Percentiles rank a stretch among this genome's conserved stretches.
Conservation (phyloP, 2,113 vertebrate species). For the Coturnix japonica region DNA sequence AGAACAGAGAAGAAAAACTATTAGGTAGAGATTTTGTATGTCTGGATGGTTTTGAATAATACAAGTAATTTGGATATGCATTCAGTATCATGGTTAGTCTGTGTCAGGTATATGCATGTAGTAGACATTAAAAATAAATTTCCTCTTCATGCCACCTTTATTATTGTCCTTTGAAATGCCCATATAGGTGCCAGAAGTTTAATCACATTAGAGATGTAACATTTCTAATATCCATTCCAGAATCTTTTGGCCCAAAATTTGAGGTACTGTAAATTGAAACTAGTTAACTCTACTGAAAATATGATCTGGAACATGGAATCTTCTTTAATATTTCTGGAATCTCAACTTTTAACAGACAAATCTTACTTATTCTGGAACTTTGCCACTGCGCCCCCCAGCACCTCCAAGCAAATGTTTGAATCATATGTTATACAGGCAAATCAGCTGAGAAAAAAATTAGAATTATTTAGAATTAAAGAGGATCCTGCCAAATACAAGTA, state of each 20-base stretch:
- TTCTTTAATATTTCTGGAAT: background rate
- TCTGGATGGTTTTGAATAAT: background rate
- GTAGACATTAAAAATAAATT: background rate
- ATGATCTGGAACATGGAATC: background rate
- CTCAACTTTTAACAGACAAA: background rate
- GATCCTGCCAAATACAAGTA: background rate
- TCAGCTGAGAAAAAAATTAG: background rate
- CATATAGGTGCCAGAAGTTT: background rate
- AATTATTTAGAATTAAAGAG: background rate
- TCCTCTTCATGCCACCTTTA: fast-evolving
- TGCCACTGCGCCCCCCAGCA: background rate
- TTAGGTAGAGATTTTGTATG: fast-evolving
- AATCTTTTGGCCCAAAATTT: background rate
- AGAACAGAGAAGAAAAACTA: background rate
- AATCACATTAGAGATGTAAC: fast-evolving
- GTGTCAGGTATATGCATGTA: background rate
- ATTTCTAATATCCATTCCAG: background rate
- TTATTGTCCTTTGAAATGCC: background rate
- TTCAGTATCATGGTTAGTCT: background rate
- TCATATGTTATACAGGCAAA: background rate
- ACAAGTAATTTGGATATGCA: background rate
- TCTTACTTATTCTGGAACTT: fast-evolving
- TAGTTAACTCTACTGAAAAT: background rate
- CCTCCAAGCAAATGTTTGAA: background rate
- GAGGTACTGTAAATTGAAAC: background rate